These are phyloP conservation scores for Onchidella celtica DNA, from an alignment of 2,888 invertebrate genomes.

Conservation along the genomic window DNA sequence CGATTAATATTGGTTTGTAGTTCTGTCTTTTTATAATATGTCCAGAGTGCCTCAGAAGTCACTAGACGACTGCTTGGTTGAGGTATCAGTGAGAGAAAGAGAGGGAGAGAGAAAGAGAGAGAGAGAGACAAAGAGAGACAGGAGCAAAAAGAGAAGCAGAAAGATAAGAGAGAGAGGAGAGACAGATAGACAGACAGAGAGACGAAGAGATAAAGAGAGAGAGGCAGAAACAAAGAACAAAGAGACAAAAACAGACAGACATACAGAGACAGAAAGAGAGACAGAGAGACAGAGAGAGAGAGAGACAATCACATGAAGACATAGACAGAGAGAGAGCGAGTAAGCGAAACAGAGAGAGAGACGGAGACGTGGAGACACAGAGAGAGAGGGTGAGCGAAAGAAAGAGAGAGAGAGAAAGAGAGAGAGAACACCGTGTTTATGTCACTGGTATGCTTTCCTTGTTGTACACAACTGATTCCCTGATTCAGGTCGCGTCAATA, in stretches of 20 bases:
- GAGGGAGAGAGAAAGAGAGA: not conserved
- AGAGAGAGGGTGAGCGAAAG: not conserved
- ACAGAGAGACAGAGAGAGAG: constrained; percentile 18
- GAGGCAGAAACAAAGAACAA: not conserved
- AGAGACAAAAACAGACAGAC: not conserved
- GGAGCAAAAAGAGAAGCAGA: constrained; percentile 1
- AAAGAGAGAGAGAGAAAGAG: not conserved
- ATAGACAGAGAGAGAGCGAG: not conserved
- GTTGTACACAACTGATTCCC: no score
- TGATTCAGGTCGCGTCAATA: no score
- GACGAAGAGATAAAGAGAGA: not conserved
- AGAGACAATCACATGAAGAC: not conserved
- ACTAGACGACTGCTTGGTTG: no score
- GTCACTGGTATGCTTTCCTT: no score
- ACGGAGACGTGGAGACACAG: not conserved
- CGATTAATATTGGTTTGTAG: no score
- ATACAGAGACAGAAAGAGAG: constrained; percentile 2
- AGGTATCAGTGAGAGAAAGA: not conserved
- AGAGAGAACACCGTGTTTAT: no score
- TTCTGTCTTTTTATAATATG: no score
- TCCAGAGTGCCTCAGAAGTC: no score
- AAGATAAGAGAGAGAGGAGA: not conserved
- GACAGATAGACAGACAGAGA: not conserved
- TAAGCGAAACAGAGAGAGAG: not conserved
- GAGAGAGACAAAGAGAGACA: not conserved